Conservation (phyloP, 2,113 vertebrate genomes). For the Spea bombifrons region DNA sequence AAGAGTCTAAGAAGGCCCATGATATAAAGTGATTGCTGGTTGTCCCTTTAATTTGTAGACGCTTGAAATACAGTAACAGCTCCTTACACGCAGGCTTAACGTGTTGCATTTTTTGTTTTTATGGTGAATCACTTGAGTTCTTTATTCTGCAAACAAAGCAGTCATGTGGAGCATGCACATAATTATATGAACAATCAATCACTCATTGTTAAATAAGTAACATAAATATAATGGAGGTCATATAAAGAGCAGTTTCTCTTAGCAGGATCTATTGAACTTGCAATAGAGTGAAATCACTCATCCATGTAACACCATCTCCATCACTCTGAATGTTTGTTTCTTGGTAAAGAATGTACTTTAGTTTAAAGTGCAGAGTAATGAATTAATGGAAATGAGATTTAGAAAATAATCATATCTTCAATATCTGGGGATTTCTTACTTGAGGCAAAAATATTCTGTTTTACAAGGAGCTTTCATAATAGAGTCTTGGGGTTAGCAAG, state of each 20-base stretch:
- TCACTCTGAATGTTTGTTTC: conserved; percentile 32
- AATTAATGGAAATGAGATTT: conserved; percentile 13
- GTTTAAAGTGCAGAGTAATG: neutral
- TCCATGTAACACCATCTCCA: conserved; percentile 19
- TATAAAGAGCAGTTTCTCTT: conserved; percentile 37
- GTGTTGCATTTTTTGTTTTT: conserved; percentile 21
- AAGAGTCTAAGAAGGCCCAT: neutral
- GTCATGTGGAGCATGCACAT: conserved; percentile 42
- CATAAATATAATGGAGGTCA: conserved; percentile 46
- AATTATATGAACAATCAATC: conserved; percentile 45
- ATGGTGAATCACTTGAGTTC: conserved; percentile 41
- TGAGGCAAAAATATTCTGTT: neutral
- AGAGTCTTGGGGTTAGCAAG: conserved; percentile 1
- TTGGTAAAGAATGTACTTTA: conserved; percentile 13
- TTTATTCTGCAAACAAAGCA: conserved; percentile 43
- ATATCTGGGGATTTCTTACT: neutral
- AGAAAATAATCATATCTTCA: conserved; percentile 8
- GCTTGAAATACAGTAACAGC: conserved; percentile 23
- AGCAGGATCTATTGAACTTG: conserved; percentile 40
- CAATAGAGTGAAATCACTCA: conserved; percentile 31
- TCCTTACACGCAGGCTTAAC: neutral
- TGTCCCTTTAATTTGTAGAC: neutral
- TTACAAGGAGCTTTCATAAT: neutral
- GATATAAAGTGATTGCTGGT: neutral
- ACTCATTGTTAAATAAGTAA: conserved; percentile 48